Evolutionary conservation across 2,797 vertebrate genomes (phyloP).

Genomic region (Alfaro cultratus): DNA sequence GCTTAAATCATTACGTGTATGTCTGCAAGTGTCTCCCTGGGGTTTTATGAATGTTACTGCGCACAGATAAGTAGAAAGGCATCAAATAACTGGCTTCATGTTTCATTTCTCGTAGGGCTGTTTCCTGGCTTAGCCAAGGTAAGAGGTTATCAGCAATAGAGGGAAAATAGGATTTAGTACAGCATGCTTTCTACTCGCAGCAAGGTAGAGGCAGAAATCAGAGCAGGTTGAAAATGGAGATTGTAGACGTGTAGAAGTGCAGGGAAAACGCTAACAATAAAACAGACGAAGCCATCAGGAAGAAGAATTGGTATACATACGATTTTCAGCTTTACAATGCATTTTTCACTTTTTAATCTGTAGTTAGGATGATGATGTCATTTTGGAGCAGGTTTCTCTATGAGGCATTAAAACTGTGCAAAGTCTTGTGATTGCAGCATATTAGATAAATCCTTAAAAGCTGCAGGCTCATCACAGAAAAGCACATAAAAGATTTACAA

Average conservation of each 20-base stretch:
- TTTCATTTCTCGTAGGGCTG: conserved; percentile 71
- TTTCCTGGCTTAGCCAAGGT: conserved; percentile 65
- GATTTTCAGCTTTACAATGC: neutral
- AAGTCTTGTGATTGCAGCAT: conserved; percentile 5
- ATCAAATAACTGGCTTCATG: conserved; percentile 65
- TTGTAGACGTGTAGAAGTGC: conserved; percentile 15
- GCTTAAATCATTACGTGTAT: conserved; percentile 22
- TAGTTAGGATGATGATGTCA: conserved; percentile 3
- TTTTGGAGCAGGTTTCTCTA: conserved; percentile 9
- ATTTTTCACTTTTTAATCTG: neutral
- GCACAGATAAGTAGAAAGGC: conserved; percentile 58
- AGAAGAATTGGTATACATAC: neutral
- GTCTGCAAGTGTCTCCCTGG: conserved; percentile 26
- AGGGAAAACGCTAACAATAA: conserved; percentile 14
- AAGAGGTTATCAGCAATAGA: conserved; percentile 65
- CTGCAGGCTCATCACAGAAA: conserved; percentile 1
- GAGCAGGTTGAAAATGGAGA: conserved; percentile 41
- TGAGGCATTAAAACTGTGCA: neutral
- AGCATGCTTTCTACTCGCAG: conserved; percentile 48
- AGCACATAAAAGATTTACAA: conserved; percentile 4
- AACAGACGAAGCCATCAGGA: conserved; percentile 10
- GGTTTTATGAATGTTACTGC: conserved; percentile 44
- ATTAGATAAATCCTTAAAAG: conserved; percentile 1
- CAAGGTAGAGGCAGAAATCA: conserved; percentile 45
- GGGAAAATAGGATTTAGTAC: conserved; percentile 63